A percentile compares a stretch with the other conserved stretches of the same genome.
These are phyloP conservation scores for Chrysina gloriosa DNA, from an alignment of 2,888 invertebrate genomes.

Conservation along the genomic window DNA sequence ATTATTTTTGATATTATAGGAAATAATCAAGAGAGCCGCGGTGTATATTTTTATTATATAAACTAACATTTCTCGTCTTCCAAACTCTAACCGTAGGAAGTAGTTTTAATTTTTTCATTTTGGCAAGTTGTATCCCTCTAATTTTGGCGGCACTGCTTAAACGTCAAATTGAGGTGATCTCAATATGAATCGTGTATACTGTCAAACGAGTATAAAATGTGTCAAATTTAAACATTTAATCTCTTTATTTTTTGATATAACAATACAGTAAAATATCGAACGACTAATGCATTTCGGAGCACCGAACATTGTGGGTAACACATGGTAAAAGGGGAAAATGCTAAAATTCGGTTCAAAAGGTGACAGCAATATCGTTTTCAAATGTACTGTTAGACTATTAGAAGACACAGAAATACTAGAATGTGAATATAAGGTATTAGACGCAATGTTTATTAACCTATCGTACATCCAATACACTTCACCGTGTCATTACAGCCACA, in stretches of 20 bases:
- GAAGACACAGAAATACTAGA: slow-evolving; percentile 93
- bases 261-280: background rate
- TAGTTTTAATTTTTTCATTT: too few species aligned
- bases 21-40: too few species aligned
- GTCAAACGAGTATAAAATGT: slow-evolving; percentile 28
- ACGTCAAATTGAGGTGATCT: too few species aligned
- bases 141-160: too few species aligned
- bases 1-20: too few species aligned
- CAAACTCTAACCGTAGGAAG: too few species aligned
- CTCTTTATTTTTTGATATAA: slow-evolving; percentile 1
- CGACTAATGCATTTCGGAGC: slow-evolving; percentile 1
- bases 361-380: slow-evolving; percentile 82
- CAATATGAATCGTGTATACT: too few species aligned
- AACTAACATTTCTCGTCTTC: too few species aligned
- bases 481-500: slow-evolving; percentile 72
- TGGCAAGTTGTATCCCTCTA: too few species aligned
- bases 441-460: slow-evolving; percentile 37
- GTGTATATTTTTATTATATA: too few species aligned
- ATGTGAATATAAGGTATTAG: slow-evolving; percentile 87
- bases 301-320: slow-evolving; percentile 23
- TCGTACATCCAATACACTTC: slow-evolving; percentile 40
- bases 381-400: slow-evolving; percentile 88
- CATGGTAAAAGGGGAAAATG: slow-evolving; percentile 57
- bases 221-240: slow-evolving; percentile 33
- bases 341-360: slow-evolving; percentile 70